phyloP scores from a whole-genome alignment of 1,140 invertebrate species.

The Chironomus striatipennis region DNA sequence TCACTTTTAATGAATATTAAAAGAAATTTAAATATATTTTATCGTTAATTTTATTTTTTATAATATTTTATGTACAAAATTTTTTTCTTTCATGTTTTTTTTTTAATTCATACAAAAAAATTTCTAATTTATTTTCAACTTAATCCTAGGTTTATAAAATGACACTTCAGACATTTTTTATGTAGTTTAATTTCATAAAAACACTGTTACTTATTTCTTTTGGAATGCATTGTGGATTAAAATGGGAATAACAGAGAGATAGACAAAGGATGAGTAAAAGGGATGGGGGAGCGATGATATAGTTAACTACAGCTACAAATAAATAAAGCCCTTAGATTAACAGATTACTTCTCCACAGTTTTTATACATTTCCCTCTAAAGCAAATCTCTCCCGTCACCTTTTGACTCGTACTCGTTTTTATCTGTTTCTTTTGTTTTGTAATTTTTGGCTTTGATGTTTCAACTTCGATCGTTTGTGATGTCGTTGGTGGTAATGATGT shows the following conservation, averaged over 20 bases:
- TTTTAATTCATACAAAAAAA: neutral
- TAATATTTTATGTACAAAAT: conserved; percentile 2
- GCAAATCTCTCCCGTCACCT: conserved; percentile 55
- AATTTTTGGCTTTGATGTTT: conserved; percentile 25
- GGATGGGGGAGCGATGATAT: neutral
- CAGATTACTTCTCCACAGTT: conserved; percentile 43
- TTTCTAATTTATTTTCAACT: neutral
- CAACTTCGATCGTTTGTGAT: conserved; percentile 25
- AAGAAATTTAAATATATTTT: too few species aligned
- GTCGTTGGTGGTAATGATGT: conserved; percentile 30
- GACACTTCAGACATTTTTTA: conserved; percentile 12
- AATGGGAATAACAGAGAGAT: neutral
- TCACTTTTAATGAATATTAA: too few species aligned
- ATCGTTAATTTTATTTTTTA: too few species aligned
- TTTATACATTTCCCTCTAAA: conserved; percentile 74
- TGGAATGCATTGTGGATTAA: neutral
- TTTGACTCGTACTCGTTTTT: conserved; percentile 24
- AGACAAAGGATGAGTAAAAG: neutral
- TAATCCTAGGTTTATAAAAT: conserved; percentile 3
- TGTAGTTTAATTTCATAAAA: neutral
- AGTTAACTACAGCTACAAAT: conserved; percentile 3
- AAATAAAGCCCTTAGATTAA: conserved; percentile 16
- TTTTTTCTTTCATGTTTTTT: neutral
- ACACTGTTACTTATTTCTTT: neutral
- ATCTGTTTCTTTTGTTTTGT: conserved; percentile 30